Conservation (phyloP, 2,797 vertebrate genomes). For the Intellagama lesueurii region DNA sequence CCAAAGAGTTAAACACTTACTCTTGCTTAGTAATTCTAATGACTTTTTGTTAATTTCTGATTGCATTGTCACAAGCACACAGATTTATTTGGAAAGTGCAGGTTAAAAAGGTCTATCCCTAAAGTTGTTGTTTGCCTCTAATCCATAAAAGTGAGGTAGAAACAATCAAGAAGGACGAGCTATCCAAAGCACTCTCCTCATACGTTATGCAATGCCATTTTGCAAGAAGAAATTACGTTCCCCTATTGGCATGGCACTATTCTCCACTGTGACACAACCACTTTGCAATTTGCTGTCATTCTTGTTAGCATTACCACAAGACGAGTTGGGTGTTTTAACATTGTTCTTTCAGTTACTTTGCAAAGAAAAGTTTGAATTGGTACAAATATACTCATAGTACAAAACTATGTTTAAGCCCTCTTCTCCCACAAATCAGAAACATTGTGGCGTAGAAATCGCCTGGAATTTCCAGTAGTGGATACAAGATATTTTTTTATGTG, state of each 20-base stretch:
- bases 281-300: not conserved
- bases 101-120: not conserved
- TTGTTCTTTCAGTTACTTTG: not conserved
- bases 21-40: no score
- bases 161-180: not conserved
- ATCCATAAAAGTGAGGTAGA: not conserved
- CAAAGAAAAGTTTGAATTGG: constrained; percentile 20
- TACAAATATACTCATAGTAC: not conserved
- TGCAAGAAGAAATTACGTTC: constrained; percentile 14
- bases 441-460: no score
- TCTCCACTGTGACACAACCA: not conserved
- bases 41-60: not conserved
- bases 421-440: not conserved
- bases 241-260: not conserved
- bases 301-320: not conserved
- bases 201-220: constrained; percentile 3
- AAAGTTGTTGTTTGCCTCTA: not conserved
- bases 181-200: not conserved
- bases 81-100: not conserved
- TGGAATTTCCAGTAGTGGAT: not conserved
- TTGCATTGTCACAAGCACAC: not conserved
- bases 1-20: not conserved
- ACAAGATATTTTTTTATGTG: not conserved
- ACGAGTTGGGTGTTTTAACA: not conserved
- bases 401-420: not conserved